Conservation (phyloP, 2,113 vertebrate genomes). For the Phyllopteryx taeniolatus region DNA sequence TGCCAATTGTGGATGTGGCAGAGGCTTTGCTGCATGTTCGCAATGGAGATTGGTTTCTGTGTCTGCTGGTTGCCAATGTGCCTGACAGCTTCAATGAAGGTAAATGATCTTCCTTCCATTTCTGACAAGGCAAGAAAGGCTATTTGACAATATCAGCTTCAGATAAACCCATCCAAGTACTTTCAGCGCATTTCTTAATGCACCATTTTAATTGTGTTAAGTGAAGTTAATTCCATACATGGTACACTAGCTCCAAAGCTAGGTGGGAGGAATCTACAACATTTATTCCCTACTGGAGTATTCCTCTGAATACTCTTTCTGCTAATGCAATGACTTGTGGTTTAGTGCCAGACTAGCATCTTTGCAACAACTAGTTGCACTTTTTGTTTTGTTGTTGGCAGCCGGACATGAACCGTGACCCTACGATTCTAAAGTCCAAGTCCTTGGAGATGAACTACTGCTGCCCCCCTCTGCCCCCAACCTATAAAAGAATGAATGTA, state of each 20-base stretch:
- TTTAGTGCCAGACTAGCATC: not conserved
- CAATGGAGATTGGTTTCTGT: constrained; percentile 97
- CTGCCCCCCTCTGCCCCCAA: too few relatives aligned
- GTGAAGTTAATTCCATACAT: not conserved
- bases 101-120: constrained; percentile 50
- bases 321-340: not conserved
- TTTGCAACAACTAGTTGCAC: too few relatives aligned
- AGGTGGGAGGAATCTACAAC: not conserved
- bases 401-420: too few relatives aligned
- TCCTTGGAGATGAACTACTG: too few relatives aligned
- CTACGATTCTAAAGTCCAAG: too few relatives aligned
- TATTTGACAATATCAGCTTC: constrained; percentile 26
- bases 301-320: too few relatives aligned
- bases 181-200: not conserved
- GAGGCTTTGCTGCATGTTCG: constrained; percentile 92
- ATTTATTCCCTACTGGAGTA: too few relatives aligned
- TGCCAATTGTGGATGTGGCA: constrained; percentile 92
- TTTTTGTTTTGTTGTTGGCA: too few relatives aligned
- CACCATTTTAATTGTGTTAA: not conserved
- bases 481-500: too few relatives aligned
- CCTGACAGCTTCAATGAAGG: constrained; percentile 98
- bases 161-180: not conserved
- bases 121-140: not conserved
- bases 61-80: constrained; percentile 94
- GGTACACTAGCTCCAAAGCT: not conserved